Conservation (phyloP, 2,113 vertebrate genomes). For the Seriola rivoliana region DNA sequence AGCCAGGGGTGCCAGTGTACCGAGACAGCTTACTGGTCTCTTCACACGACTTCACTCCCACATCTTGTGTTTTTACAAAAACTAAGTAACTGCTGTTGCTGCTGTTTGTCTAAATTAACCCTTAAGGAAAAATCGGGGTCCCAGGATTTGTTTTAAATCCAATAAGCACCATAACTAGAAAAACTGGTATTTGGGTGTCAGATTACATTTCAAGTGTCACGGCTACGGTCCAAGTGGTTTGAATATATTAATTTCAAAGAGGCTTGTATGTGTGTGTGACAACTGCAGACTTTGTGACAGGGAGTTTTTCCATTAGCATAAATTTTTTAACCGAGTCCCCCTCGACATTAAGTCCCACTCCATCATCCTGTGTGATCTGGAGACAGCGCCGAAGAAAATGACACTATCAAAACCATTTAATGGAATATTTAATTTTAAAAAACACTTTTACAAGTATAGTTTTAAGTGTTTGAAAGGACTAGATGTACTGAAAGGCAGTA, state of each 20-base stretch:
- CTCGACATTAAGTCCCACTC: background rate
- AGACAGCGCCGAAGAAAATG: background rate
- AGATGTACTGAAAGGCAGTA: background rate
- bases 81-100: background rate
- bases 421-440: background rate
- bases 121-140: background rate
- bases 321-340: slow-evolving; percentile 14
- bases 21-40: background rate
- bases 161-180: background rate
- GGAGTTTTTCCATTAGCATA: slow-evolving; percentile 23
- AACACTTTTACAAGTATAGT: background rate
- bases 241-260: slow-evolving; percentile 17
- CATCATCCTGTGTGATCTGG: background rate
- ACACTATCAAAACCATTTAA: background rate
- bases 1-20: background rate
- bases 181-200: background rate
- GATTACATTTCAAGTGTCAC: slow-evolving; percentile 4
- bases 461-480: background rate
- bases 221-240: background rate
- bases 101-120: background rate
- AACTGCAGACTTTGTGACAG: slow-evolving; percentile 7
- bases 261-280: background rate
- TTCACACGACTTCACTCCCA: background rate
- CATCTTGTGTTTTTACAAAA: background rate
- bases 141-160: background rate